Evolutionary conservation across 2,113 vertebrate genomes (phyloP), one percentile per base, ranked within the genome.

Genomic region (Pluvialis apricaria): DNA sequence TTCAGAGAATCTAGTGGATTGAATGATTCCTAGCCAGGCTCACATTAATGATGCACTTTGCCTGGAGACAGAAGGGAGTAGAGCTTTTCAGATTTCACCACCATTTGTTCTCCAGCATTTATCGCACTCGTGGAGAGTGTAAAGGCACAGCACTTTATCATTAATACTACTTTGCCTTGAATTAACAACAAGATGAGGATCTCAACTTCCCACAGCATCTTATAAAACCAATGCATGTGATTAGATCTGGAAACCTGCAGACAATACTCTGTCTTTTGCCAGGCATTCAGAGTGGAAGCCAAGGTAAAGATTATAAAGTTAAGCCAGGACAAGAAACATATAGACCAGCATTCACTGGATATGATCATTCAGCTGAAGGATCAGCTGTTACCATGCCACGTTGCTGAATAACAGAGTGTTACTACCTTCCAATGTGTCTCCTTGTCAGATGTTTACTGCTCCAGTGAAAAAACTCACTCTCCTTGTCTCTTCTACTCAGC

Each of bases 361-460:
- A 7, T 20, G 31, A 31, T 26, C 0, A 5, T 24, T 51, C 32
- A 25, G 22, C 8, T 40, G 38, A 61, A 85, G n/a, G 45, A 49
- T 55, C 79, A 80, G 26, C 34, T 86, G 19, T 40, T 58, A 21
- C 32, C 20, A 11, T 10, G 38, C 32, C 49, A 22, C 8, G 40
- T 4, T 88, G 20, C 55, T 60, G 51, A 79, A 36, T 13, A 81
- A 55, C 6, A 73, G 10, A 32, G 8, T 24, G 24, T 52, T 64
- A 38, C 49, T 5, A 10, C 15, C 7, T 57, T 32, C 52, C 69
- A n/a, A 0, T 5, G 2, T 14, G 11, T n/a, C 36, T 20, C 28
- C 49, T 24, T 29, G 11, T 25, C 42, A 66, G 25, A 62, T 36
- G 13, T 70, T 92, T 82, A 52, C 26, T 57, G 45, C 45, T 72